These are phyloP conservation scores for Oeneis ivallda DNA, from an alignment of 2,888 invertebrate genomes.

Conservation along the genomic window DNA sequence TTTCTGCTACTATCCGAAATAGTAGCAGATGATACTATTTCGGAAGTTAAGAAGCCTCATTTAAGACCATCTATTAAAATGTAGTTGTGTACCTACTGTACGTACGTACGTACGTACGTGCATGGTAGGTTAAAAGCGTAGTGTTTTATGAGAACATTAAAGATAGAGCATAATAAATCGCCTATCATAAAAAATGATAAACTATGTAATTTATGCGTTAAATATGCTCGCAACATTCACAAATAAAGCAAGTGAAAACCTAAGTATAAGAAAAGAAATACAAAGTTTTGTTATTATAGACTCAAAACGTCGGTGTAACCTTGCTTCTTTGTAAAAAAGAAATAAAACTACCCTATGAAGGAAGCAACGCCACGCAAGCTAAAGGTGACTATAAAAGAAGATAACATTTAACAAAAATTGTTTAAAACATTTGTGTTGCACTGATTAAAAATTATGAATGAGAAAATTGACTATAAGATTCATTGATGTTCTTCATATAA, in stretches of 20 bases:
- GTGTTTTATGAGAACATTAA: neutral
- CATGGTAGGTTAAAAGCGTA: too few species aligned
- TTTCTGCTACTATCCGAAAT: too few species aligned
- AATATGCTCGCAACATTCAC: conserved; percentile 1
- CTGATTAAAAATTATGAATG: too few species aligned
- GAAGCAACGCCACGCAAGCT: too few species aligned
- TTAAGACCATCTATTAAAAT: too few species aligned
- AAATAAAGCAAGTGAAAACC: neutral
- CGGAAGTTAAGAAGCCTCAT: too few species aligned
- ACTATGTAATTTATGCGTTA: neutral
- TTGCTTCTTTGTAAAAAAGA: conserved; percentile 9
- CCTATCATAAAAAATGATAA: neutral
- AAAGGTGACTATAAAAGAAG: conserved; percentile 3
- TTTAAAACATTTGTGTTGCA: too few species aligned
- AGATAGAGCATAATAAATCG: neutral
- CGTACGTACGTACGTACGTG: too few species aligned
- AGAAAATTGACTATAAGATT: too few species aligned
- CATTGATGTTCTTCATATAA: too few species aligned
- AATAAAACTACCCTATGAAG: neutral
- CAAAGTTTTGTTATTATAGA: neutral
- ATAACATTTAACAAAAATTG: neutral
- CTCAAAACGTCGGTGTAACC: neutral
- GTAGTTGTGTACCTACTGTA: too few species aligned
- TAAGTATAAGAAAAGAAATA: neutral
- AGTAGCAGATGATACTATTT: too few species aligned